Conservation (phyloP, 2,113 vertebrate species). For the Sander vitreus region DNA sequence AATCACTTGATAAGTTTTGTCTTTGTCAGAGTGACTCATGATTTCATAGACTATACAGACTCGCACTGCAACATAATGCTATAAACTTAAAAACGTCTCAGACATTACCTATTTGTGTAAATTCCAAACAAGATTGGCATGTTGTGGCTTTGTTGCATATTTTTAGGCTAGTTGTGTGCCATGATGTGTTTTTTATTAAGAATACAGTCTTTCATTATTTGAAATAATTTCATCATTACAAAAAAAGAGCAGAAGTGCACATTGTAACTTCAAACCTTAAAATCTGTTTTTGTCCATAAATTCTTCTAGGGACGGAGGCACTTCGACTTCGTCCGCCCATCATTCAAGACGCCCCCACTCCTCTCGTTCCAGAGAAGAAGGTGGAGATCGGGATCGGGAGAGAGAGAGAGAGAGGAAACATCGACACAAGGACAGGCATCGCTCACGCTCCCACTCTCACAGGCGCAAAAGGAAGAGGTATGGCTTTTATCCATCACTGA, state of each 20-base stretch:
- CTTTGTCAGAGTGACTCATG: neutral
- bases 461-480: conserved; percentile 85
- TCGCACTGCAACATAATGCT: neutral
- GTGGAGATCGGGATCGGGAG: conserved; percentile 75
- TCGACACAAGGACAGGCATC: conserved; percentile 84
- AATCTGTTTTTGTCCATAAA: neutral
- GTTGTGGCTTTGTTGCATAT: neutral
- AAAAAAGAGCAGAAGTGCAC: neutral
- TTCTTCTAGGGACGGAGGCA: conserved; percentile 80
- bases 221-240: neutral
- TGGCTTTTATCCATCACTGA: neutral
- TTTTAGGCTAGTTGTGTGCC: neutral
- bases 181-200: neutral
- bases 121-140: neutral
- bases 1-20: neutral
- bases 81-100: neutral
- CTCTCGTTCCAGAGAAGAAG: conserved; percentile 82
- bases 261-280: neutral
- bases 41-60: neutral
- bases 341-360: conserved; percentile 82
- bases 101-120: neutral
- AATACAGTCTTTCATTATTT: neutral
- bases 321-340: conserved; percentile 83
- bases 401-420: conserved; percentile 84
- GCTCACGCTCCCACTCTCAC: conserved; percentile 86